These are phyloP conservation scores for Micoletzkya japonica DNA, from an alignment of 2,888 invertebrate species.

Conservation along the genomic window DNA sequence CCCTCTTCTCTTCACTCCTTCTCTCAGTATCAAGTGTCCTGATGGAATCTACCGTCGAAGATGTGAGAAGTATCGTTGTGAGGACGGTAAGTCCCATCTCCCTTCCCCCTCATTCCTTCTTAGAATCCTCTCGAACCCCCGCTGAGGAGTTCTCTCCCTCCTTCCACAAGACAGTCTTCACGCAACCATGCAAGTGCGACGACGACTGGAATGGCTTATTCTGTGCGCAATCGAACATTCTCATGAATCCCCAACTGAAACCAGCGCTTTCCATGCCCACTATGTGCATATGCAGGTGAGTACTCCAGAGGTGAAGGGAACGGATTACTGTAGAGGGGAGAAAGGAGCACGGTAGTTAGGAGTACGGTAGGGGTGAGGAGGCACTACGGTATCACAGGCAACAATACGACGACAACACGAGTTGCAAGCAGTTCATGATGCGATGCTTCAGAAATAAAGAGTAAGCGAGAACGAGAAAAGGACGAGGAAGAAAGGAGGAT, in stretches of 20 bases:
- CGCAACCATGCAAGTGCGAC: constrained; percentile 1
- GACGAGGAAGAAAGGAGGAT: too few species aligned
- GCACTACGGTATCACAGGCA: neutral
- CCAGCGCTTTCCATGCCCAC: constrained; percentile 3
- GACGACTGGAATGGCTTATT: constrained; percentile 21
- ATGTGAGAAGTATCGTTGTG: constrained; percentile 6
- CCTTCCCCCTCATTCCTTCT: neutral
- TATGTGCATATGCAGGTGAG: constrained; percentile 27
- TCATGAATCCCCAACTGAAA: neutral
- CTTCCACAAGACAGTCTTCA: neutral
- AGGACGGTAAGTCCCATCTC: neutral
- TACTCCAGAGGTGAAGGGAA: too few species aligned
- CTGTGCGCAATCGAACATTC: neutral
- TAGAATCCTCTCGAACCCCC: neutral
- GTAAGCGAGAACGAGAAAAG: neutral
- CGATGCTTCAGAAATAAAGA: constrained; percentile 13
- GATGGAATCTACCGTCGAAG: neutral
- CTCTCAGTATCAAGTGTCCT: neutral
- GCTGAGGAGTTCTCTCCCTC: constrained; percentile 1
- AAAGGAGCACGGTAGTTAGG: too few species aligned
- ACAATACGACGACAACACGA: neutral
- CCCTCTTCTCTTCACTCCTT: constrained; percentile 8
- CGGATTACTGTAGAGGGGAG: too few species aligned
- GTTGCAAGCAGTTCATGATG: constrained; percentile 14
- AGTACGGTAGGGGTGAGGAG: too few species aligned